Percentiles rank a stretch among this genome's conserved stretches.
phyloP scores from a whole-genome alignment of 2,797 vertebrate species.

The Pseudomugil gertrudae region DNA sequence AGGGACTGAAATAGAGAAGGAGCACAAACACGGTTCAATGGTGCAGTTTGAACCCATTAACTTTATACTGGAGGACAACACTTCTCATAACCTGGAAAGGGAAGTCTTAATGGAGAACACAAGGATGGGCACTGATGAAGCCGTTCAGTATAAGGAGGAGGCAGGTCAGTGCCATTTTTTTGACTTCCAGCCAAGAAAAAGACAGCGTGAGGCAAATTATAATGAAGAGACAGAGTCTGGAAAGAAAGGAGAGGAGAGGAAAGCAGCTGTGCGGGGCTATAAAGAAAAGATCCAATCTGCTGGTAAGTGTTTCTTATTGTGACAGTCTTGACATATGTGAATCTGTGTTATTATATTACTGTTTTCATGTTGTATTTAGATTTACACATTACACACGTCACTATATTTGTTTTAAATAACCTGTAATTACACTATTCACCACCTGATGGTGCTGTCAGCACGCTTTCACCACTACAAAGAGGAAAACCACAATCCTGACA shows the following conservation, averaged over 20 bases:
- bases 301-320: conserved; percentile 30
- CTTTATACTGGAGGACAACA: not conserved
- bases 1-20: conserved; percentile 15
- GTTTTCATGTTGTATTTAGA: not conserved
- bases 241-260: not conserved
- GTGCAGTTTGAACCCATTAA: conserved; percentile 12
- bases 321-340: not conserved
- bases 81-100: not conserved
- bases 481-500: not conserved
- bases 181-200: conserved; percentile 6
- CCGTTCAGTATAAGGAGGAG: conserved; percentile 12
- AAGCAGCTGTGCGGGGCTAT: not conserved
- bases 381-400: not conserved
- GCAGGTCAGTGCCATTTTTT: conserved; percentile 1
- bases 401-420: not conserved
- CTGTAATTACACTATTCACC: conserved; percentile 22
- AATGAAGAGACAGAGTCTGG: conserved; percentile 1
- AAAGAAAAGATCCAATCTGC: not conserved
- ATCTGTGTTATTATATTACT: not conserved
- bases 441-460: conserved; percentile 26
- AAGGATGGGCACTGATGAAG: accelerated
- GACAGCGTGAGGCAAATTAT: not conserved
- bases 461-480: not conserved
- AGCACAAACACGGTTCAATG: not conserved
- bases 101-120: conserved; percentile 8